Percentiles rank a stretch among this genome's conserved stretches.
Evolutionary conservation across 2,797 vertebrate species (phyloP).

Genomic region (Lindbergichthys nudifrons): DNA sequence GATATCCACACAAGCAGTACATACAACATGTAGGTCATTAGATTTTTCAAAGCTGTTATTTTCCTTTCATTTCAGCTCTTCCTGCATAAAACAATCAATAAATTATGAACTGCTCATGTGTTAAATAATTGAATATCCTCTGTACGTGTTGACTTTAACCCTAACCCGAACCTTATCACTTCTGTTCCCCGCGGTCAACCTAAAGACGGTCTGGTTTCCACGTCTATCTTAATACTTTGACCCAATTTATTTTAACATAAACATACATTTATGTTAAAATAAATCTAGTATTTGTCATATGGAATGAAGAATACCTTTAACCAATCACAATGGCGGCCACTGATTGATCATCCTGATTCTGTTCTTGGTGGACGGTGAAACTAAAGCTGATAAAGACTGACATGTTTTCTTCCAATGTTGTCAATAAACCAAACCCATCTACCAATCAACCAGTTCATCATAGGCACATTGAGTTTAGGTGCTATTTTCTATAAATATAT

Average conservation of each 20-base stretch:
- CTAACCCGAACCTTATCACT: conserved; percentile 9
- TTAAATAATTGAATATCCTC: conserved; percentile 45
- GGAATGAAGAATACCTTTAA: not conserved
- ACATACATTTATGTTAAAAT: too few relatives aligned
- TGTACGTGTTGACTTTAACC: conserved; percentile 30
- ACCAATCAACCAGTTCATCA: too few relatives aligned
- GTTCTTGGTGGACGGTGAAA: too few relatives aligned
- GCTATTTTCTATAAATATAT: not conserved
- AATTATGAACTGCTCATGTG: conserved; percentile 45
- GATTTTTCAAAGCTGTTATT: conserved; percentile 27
- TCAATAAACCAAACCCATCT: too few relatives aligned
- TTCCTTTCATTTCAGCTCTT: conserved; percentile 36
- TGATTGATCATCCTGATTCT: not conserved
- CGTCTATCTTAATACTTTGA: not conserved
- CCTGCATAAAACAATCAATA: conserved; percentile 46
- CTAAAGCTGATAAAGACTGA: too few relatives aligned
- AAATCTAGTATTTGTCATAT: not conserved
- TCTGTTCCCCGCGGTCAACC: conserved; percentile 11
- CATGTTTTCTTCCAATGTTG: too few relatives aligned
- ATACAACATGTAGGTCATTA: conserved; percentile 45
- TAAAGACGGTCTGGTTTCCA: conserved; percentile 7
- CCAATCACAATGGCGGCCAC: not conserved
- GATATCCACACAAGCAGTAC: not conserved
- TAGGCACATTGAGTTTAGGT: too few relatives aligned
- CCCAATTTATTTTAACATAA: not conserved